Base-by-base conservation (phyloP, 2,113 vertebrate species). In the Rissa tridactyla region DNA sequence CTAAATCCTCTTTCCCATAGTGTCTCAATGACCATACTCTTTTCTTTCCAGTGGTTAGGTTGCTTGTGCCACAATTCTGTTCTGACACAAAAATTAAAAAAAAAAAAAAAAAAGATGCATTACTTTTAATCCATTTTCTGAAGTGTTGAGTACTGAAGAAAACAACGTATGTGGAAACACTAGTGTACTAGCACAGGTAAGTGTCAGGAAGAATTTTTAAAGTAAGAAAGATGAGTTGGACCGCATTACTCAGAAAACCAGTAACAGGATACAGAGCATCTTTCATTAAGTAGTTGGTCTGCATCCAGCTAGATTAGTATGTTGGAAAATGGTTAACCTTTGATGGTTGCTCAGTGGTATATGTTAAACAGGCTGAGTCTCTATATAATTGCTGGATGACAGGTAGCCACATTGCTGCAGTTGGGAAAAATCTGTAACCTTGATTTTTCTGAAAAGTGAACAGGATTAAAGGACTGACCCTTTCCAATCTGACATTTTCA, bases 271-370 rank as follows among this genome's bases (percentile, higher is more conserved):
- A 84, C 11, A 91, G 79, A 86, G 21, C 34, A 73, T 66, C 93
- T 92, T 88, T 90, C 54, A 76, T 77, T 79, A 90, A 70, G 40
- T 49, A 76, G 64, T 4, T 95, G 75, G 75, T 86, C 88, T 88
- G 49, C 42, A 86, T 78, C 77, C 87, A 94, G 55, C 52, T 66
- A 92, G 91, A 88, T 86, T 61, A 86, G 40, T 75, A n/a, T 62
- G 69, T 7, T 94, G 92, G 76, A 90, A 90, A 86, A 86, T 29
- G 13, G 68, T 86, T 81, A 94, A 94, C 42, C 36, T 92, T 92
- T 88, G 71, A 92, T 86, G 82, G 82, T 80, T 94, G 51, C 76
- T 92, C 72, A 73, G 64, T 1, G 7, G 62, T 78, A 23, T 68
- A 81, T 7, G 47, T 66, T 82, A 92, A 95, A 78, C 7, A 91